Evolutionary conservation across 1,140 invertebrate genomes (phyloP).

Genomic region (Drosophila truncata): DNA sequence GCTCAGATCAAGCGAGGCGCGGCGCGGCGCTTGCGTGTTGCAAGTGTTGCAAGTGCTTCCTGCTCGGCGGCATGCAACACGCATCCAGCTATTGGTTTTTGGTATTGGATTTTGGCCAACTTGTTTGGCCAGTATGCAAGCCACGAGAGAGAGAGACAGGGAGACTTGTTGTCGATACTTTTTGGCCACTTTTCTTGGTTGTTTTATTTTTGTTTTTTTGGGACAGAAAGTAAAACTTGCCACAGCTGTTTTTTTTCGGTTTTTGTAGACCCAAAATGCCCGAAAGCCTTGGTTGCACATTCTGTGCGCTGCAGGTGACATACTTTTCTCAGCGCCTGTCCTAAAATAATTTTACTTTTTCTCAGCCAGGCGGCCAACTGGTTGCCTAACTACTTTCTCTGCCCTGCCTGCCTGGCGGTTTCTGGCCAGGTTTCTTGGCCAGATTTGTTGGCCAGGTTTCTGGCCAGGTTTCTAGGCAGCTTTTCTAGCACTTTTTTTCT

Average conservation of each 20-base stretch:
- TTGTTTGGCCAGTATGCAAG: constrained; percentile 69
- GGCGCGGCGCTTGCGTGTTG: constrained; percentile 70
- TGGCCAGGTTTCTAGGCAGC: constrained; percentile 23
- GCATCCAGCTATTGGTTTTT: constrained; percentile 47
- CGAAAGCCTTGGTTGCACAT: constrained; percentile 38
- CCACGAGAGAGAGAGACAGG: constrained; percentile 2
- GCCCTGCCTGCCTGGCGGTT: constrained; percentile 46
- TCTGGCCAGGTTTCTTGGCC: constrained; percentile 32
- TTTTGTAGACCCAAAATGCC: constrained; percentile 25
- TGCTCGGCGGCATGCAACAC: constrained; percentile 74
- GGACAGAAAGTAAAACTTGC: constrained; percentile 76
- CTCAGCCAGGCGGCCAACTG: constrained; percentile 51
- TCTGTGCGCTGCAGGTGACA: constrained; percentile 67
- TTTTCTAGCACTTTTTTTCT: constrained; percentile 42
- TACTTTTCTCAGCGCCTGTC: constrained; percentile 72
- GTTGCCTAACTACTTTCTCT: constrained; percentile 74
- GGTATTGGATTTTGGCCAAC: constrained; percentile 53
- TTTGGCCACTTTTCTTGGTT: constrained; percentile 24
- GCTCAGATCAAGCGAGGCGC: constrained; percentile 57
- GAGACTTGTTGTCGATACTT: constrained; percentile 45
- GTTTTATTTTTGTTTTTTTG: constrained; percentile 32
- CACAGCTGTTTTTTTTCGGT: constrained; percentile 51
- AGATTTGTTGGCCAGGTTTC: constrained; percentile 38
- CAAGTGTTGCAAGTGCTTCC: constrained; percentile 75
- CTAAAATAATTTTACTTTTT: constrained; percentile 83